Conservation (phyloP, 2,888 invertebrate species). For the Trachelus tabidus region DNA sequence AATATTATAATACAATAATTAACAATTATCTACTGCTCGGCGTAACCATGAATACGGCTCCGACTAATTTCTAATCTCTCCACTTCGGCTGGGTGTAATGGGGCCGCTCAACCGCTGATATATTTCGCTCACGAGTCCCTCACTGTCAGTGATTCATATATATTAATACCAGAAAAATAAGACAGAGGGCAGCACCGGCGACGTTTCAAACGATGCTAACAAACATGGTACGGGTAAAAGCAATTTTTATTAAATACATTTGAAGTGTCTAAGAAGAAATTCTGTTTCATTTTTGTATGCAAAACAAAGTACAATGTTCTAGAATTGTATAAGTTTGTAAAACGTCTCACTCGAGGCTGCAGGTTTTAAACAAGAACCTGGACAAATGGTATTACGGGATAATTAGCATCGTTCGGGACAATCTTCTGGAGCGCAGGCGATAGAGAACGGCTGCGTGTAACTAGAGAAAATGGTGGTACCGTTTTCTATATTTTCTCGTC, state of each 20-base stretch:
- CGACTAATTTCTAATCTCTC: slow-evolving; percentile 51
- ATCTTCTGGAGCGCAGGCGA: not conserved
- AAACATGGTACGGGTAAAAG: not conserved
- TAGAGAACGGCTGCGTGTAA: not conserved
- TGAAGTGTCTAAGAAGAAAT: too few species aligned
- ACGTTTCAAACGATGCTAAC: not conserved
- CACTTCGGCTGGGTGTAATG: slow-evolving; percentile 21
- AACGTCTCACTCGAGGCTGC: not conserved
- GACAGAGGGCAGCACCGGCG: not conserved
- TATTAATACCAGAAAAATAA: not conserved
- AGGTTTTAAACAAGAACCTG: not conserved
- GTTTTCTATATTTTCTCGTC: not conserved
- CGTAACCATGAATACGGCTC: slow-evolving; percentile 53
- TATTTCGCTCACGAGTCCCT: not conserved
- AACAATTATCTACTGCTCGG: slow-evolving; percentile 54
- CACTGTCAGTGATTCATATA: not conserved
- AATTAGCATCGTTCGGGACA: not conserved
- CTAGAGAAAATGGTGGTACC: not conserved
- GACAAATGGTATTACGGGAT: not conserved
- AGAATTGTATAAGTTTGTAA: not conserved
- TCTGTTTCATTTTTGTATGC: not conserved
- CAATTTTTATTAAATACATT: not conserved
- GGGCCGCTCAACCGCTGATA: not conserved
- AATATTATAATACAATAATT: slow-evolving; percentile 53
- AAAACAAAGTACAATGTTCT: not conserved